Base-by-base conservation (phyloP, 2,888 invertebrate genomes). In the Drosophila mettleri region DNA sequence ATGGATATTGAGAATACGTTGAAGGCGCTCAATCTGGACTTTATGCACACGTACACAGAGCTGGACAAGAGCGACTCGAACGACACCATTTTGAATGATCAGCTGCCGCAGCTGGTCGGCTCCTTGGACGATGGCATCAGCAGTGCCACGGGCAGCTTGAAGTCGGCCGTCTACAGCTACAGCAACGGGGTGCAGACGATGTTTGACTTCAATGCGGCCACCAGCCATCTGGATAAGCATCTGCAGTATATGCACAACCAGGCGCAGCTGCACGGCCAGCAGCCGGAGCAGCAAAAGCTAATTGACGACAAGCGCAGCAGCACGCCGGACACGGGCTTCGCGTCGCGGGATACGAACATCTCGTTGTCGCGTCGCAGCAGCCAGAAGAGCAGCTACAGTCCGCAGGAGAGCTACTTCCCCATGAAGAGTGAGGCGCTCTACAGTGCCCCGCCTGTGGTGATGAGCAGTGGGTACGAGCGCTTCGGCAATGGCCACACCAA, bases 31-130 rank as follows among this genome's bases (percentile, higher is more conserved):
- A 92, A 92, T 79, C 75, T 92, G 41, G 92, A 92, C 74, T 92
- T 92, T 70, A 90, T 92, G 88, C 92, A 92, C 73, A 92, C 92
- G 4, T 92, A 92, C 76, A 92, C 91, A 27, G 92, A 92, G 71
- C 78, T 92, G 74, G 92, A 91, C 82, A 92, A 92, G 70, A 91
- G 91, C 36, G 92, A 92, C 80, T 92, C 92, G n/a, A 92, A 91
- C 31, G 92, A 92, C 69, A 92, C 92, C 3, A 77, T 92, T n/a
- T 71, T 92, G 20, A 92, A 92, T 46, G 91, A 92, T 54, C 91
- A 91, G 54, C 87, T 91, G 62, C 86, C 90, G 4, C 90, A 86
- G 58, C 78, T 91, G 45, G 83, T 90, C 3, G 88, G 91, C 1
- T 90, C 91, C 9, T 54, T 92, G 58, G 91, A 91, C 46, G 92